These are phyloP conservation scores for Rhagoletis zephyria DNA, from an alignment of 1,140 invertebrate genomes.

Conservation along the genomic window DNA sequence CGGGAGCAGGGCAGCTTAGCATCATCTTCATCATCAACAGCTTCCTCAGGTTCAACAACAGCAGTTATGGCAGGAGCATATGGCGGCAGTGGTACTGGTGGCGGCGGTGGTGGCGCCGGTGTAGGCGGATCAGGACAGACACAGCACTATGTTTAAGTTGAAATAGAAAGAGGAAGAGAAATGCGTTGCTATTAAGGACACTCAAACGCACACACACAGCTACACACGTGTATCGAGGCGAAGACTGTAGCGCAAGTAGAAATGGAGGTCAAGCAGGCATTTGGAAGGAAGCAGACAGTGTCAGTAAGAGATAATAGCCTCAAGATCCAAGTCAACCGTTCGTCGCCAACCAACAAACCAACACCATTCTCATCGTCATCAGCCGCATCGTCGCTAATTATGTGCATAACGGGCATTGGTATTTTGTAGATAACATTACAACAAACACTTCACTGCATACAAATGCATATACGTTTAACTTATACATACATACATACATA, in stretches of 20 bases:
- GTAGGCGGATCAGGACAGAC: slow-evolving; percentile 5
- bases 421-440: slow-evolving; percentile 51
- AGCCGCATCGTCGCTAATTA: not conserved
- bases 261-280: slow-evolving; percentile 2
- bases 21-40: slow-evolving; percentile 57
- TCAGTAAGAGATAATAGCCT: not conserved
- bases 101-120: slow-evolving; percentile 1
- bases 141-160: slow-evolving; percentile 21
- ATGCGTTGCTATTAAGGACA: not conserved
- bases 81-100: slow-evolving; percentile 18
- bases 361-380: not conserved
- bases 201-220: not conserved
- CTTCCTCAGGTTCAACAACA: slow-evolving; percentile 56
- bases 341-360: not conserved
- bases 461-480: slow-evolving; percentile 5
- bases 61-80: slow-evolving; percentile 46
- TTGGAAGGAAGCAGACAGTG: not conserved
- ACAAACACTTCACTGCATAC: slow-evolving; percentile 40
- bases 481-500: slow-evolving; percentile 49
- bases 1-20: slow-evolving; percentile 55
- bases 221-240: not conserved
- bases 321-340: not conserved
- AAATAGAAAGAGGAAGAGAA: not conserved
- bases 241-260: not conserved
- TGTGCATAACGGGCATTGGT: not conserved